Percentiles rank a stretch among this genome's conserved stretches.
Conservation (phyloP, 2,888 invertebrate species). For the Synanthedon tipuliformis region DNA sequence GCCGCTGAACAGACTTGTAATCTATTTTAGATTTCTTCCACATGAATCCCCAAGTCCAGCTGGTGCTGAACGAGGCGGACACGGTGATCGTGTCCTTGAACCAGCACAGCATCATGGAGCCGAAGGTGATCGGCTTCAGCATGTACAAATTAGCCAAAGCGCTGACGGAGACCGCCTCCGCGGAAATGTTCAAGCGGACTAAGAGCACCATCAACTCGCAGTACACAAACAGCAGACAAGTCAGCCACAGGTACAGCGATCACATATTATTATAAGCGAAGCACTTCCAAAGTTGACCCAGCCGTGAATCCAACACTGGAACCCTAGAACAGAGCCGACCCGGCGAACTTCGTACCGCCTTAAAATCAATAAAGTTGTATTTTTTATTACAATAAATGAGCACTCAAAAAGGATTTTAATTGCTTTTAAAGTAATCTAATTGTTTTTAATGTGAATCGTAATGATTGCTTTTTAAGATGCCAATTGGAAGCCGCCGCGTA, state of each 20-base stretch:
- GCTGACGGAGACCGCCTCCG: conserved; percentile 79
- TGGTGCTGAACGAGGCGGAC: conserved; percentile 76
- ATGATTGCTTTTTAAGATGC: conserved; percentile 68
- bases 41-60: conserved; percentile 90
- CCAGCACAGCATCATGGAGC: conserved; percentile 92
- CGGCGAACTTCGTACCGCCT: no score
- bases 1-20: neutral
- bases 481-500: conserved; percentile 85
- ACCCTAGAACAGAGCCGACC: no score
- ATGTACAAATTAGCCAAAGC: conserved; percentile 81
- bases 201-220: conserved; percentile 90
- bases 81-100: conserved; percentile 84
- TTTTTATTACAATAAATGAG: no score
- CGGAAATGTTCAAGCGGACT: conserved; percentile 85
- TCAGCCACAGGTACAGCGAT: conserved; percentile 60
- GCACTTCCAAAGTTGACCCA: no score
- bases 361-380: no score
- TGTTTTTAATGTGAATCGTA: neutral
- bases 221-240: conserved; percentile 92
- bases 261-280: no score
- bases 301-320: no score
- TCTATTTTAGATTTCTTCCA: conserved; percentile 84
- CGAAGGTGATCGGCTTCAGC: conserved; percentile 93
- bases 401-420: no score
- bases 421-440: no score